Evolutionary conservation across 2,113 vertebrate genomes (phyloP).

Genomic region (Pholis gunnellus): DNA sequence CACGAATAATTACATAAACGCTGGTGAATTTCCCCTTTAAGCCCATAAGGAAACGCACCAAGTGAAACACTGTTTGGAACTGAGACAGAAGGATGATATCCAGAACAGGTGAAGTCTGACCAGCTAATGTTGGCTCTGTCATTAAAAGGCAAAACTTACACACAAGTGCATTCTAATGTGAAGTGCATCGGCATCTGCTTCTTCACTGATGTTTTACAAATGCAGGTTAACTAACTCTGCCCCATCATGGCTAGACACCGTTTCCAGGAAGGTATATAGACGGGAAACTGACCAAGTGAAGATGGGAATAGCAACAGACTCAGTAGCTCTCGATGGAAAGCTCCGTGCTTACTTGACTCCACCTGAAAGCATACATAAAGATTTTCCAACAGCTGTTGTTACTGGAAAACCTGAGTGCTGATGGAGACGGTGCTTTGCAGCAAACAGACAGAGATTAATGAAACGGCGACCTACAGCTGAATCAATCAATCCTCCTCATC

Average conservation of each 20-base stretch:
- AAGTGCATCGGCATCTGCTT: background rate
- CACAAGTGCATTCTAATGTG: background rate
- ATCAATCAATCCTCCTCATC: background rate
- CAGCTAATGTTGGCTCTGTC: background rate
- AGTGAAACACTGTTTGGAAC: background rate
- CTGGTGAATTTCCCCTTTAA: background rate
- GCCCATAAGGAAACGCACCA: background rate
- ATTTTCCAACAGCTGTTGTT: background rate
- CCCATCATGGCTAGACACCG: background rate
- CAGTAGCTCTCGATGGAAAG: background rate
- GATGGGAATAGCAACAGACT: background rate
- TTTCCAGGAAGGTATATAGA: background rate
- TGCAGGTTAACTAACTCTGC: conserved; percentile 5
- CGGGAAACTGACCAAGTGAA: background rate
- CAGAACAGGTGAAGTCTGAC: background rate
- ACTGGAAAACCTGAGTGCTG: conserved; percentile 4
- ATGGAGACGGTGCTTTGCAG: background rate
- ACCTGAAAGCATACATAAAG: background rate
- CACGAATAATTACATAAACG: background rate
- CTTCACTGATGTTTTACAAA: background rate
- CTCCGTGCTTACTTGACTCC: background rate
- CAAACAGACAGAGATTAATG: conserved; percentile 12
- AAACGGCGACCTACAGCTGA: background rate
- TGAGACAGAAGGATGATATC: background rate
- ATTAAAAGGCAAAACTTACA: background rate